Evolutionary conservation across 2,888 invertebrate genomes (phyloP), one percentile per base, ranked within the genome.

Genomic region (Shargacucullia verbasci): DNA sequence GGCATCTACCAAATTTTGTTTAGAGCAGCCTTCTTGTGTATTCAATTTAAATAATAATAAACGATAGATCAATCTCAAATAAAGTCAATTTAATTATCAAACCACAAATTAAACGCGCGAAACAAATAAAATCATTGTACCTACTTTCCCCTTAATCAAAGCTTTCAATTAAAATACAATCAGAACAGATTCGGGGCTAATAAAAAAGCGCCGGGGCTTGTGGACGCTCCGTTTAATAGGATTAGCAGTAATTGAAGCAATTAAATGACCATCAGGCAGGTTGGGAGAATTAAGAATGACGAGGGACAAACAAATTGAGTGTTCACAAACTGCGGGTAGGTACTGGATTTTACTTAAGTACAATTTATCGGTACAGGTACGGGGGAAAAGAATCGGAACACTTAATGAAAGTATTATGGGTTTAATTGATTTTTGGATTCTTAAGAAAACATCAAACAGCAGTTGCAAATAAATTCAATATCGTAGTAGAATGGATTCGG

Each of bases 181-280:
- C 57, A 55, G 40, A 46, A 49, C 39, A 50, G 27, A 55, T 57
- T 74, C 38, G 13, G 52, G 39, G 37, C 29, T 29, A 55, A 72
- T 47, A 46, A 47, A 67, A 67, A 66, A 33, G 48, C 46, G 29
- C 31, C 34, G 39, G 13, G 20, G 40, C 31, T 56, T 31, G 49
- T 43, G 46, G 35, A 48, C 45, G 48, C 44, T 38, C 13, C 29
- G 35, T 15, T 46, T 56, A 66, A 79, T 71, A 20, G 59, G 65
- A 77, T 73, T 68, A 69, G 47, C 46, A 25, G 59, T 70, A 72
- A 78, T 80, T 73, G 69, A 48, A 2, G 62, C 71, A 78, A 78
- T 80, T 74, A 80, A 79, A 81, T 69, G 53, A 44, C 55, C 73
- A 71, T 75, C 74, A 67, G 58, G 47, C 27, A 1, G 47, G 59